These are phyloP conservation scores for Hylaeus anthracinus DNA, from an alignment of 1,140 invertebrate genomes.

Conservation along the genomic window DNA sequence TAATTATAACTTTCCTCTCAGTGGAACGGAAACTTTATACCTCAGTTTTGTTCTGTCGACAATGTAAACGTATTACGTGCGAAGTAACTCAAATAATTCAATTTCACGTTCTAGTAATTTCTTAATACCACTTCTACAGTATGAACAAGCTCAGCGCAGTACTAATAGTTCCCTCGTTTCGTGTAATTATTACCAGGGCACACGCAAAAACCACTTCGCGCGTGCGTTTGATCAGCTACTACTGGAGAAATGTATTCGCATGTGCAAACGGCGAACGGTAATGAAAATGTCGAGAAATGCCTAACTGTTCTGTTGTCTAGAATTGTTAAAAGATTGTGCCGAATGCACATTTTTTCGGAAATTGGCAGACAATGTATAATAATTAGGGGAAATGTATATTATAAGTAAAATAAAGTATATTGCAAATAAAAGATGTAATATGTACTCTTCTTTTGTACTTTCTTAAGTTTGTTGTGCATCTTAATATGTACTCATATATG, in stretches of 20 bases:
- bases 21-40: not conserved
- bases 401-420: too few relatives aligned
- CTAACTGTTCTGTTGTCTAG: too few relatives aligned
- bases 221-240: not conserved
- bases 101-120: slow-evolving; percentile 40
- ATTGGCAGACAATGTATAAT: too few relatives aligned
- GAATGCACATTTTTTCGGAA: not conserved
- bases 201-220: not conserved
- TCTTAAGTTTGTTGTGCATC: too few relatives aligned
- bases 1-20: slow-evolving; percentile 15
- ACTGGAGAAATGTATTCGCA: too few relatives aligned
- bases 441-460: too few relatives aligned
- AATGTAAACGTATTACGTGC: slow-evolving; percentile 24
- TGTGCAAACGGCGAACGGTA: too few relatives aligned
- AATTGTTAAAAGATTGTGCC: not conserved
- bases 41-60: slow-evolving; percentile 23
- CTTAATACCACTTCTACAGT: slow-evolving; percentile 22
- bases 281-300: too few relatives aligned
- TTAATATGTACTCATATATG: not conserved
- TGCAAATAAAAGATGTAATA: too few relatives aligned
- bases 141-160: not conserved
- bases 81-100: slow-evolving; percentile 46
- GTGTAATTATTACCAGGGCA: slow-evolving; percentile 13
- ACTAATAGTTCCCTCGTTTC: slow-evolving; percentile 6
- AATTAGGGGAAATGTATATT: too few relatives aligned